phyloP scores from a whole-genome alignment of 2,888 invertebrate genomes.

The Meandrusa payeni region DNA sequence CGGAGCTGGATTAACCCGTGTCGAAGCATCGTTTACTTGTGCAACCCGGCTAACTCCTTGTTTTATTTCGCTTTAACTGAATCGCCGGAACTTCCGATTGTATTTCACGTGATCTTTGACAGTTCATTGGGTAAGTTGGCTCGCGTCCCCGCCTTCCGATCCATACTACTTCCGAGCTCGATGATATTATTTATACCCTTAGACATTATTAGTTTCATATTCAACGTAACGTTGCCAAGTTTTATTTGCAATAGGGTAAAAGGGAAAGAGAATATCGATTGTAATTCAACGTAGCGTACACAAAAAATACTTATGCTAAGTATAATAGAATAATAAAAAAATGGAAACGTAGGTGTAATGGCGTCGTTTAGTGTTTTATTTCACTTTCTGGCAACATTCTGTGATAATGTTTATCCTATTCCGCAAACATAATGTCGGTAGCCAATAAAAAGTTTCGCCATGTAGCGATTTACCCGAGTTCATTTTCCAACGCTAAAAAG shows the following conservation, averaged over 20 bases:
- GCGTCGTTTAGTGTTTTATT: constrained; percentile 23
- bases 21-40: constrained; percentile 15
- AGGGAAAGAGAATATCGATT: constrained; percentile 6
- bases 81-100: constrained; percentile 24
- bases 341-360: constrained; percentile 17
- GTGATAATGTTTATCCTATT: constrained; percentile 22
- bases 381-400: constrained; percentile 23
- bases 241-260: constrained; percentile 7
- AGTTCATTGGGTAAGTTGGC: constrained; percentile 26
- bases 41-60: constrained; percentile 16
- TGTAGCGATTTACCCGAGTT: background rate
- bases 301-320: constrained; percentile 14
- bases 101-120: constrained; percentile 26
- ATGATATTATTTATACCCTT: constrained; percentile 24
- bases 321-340: constrained; percentile 22
- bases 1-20: constrained; percentile 15
- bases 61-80: constrained; percentile 24
- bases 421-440: constrained; percentile 16
- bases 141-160: constrained; percentile 24
- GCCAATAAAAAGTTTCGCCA: constrained; percentile 15
- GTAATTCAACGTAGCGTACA: constrained; percentile 10
- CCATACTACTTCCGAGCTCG: constrained; percentile 20
- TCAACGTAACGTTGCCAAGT: constrained; percentile 13
- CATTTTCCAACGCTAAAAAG: constrained; percentile 10
- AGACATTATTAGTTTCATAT: constrained; percentile 22